Conservation (phyloP, 2,797 vertebrate species). For the Tamandua tetradactyla region DNA sequence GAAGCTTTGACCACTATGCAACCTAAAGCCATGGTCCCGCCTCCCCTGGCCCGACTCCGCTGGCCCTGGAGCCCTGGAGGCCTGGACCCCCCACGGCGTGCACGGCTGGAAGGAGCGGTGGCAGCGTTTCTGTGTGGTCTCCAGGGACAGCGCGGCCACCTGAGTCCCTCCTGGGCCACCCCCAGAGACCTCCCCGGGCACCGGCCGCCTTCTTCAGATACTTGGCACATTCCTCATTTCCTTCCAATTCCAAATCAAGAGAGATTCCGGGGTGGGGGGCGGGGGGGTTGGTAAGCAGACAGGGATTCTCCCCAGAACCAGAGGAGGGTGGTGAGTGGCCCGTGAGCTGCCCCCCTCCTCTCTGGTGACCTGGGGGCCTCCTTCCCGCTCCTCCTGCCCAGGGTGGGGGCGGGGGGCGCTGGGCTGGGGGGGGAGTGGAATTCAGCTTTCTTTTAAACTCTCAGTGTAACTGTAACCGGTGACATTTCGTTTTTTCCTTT, state of each 20-base stretch:
- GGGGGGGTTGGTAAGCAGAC: not conserved
- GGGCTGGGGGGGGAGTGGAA: slow-evolving; percentile 45
- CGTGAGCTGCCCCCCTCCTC: not conserved
- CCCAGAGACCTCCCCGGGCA: not conserved
- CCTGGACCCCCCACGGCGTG: slow-evolving; percentile 82
- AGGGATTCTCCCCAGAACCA: not conserved
- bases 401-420: rapidly evolving
- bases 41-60: slow-evolving; percentile 82
- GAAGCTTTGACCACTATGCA: slow-evolving; percentile 99
- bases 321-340: not conserved
- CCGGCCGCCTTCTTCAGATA: slow-evolving; percentile 72
- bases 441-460: slow-evolving; percentile 83
- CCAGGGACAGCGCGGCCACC: not conserved
- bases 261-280: slow-evolving; percentile 8
- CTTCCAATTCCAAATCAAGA: slow-evolving; percentile 53
- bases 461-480: slow-evolving; percentile 84
- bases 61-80: slow-evolving; percentile 84
- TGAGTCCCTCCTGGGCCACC: not conserved
- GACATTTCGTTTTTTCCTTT: slow-evolving; percentile 84
- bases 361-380: rapidly evolving
- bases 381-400: not conserved
- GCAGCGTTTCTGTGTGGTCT: not conserved
- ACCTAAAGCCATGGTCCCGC: slow-evolving; percentile 96
- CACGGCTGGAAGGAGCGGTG: slow-evolving; percentile 57
- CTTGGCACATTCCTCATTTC: slow-evolving; percentile 87